phyloP scores from a whole-genome alignment of 2,797 vertebrate species.

The Pipistrellus kuhlii region DNA sequence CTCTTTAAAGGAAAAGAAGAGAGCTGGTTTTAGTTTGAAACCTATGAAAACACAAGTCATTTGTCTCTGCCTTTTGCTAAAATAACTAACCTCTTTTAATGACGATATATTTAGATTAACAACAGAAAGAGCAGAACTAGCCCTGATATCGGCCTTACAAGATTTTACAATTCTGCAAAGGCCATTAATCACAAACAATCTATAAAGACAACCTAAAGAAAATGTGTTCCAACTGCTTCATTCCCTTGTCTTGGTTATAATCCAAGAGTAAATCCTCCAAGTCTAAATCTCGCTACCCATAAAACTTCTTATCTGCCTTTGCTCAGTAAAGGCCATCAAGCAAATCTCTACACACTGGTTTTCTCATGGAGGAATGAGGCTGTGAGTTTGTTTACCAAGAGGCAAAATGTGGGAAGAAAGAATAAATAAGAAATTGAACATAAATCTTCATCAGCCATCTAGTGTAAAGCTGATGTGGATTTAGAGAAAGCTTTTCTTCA shows the following conservation, averaged over 20 bases:
- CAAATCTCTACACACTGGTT: slow-evolving; percentile 8
- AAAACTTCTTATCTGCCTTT: slow-evolving; percentile 73
- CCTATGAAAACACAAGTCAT: slow-evolving; percentile 59
- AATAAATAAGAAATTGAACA: slow-evolving; percentile 51
- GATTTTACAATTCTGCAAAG: slow-evolving; percentile 74
- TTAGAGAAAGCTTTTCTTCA: slow-evolving; percentile 56
- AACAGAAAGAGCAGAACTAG: slow-evolving; percentile 38
- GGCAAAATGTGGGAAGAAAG: slow-evolving; percentile 55
- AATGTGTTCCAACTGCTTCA: slow-evolving; percentile 73
- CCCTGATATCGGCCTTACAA: slow-evolving; percentile 64
- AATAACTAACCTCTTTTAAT: slow-evolving; percentile 71
- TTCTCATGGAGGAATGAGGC: slow-evolving; percentile 44
- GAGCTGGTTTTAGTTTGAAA: slow-evolving; percentile 67
- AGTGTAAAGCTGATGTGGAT: slow-evolving; percentile 54
- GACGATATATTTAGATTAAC: slow-evolving; percentile 67
- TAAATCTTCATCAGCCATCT: not conserved
- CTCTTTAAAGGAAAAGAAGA: slow-evolving; percentile 66
- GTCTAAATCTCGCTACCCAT: slow-evolving; percentile 56
- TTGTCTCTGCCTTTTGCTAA: slow-evolving; percentile 72
- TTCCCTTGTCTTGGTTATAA: slow-evolving; percentile 66
- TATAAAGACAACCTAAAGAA: slow-evolving; percentile 73
- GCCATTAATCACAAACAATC: slow-evolving; percentile 75
- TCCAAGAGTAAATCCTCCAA: slow-evolving; percentile 74
- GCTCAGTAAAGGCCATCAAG: slow-evolving; percentile 39
- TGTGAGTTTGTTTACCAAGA: slow-evolving; percentile 7